phyloP scores from a whole-genome alignment of 2,888 invertebrate genomes.

The Nemotelus pantherinus region DNA sequence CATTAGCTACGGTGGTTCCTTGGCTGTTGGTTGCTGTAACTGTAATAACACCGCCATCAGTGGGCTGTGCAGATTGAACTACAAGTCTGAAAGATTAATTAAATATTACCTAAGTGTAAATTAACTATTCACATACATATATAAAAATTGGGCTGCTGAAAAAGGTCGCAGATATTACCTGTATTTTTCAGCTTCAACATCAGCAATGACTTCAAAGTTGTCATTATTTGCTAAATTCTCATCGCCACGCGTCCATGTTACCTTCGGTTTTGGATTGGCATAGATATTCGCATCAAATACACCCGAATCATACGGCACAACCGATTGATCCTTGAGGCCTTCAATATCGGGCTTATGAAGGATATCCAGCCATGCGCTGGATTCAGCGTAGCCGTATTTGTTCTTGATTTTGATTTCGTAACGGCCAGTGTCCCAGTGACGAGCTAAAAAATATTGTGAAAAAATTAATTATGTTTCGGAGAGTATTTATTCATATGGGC shows the following conservation, averaged over 20 bases:
- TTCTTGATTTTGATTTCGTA: slow-evolving; percentile 84
- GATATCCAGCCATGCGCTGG: slow-evolving; percentile 80
- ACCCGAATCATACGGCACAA: slow-evolving; percentile 80
- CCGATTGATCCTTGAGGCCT: slow-evolving; percentile 76
- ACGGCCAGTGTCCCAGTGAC: slow-evolving; percentile 81
- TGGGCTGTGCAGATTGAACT: slow-evolving; percentile 75
- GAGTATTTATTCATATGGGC: not conserved
- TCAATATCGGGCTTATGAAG: slow-evolving; percentile 82
- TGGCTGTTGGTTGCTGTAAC: slow-evolving; percentile 81
- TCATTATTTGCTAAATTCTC: slow-evolving; percentile 64
- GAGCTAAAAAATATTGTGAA: slow-evolving; percentile 65
- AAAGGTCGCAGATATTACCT: slow-evolving; percentile 55
- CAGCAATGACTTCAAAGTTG: slow-evolving; percentile 64
- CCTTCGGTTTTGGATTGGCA: slow-evolving; percentile 89
- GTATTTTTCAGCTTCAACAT: slow-evolving; percentile 63
- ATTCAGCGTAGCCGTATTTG: slow-evolving; percentile 79
- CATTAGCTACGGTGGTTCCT: slow-evolving; percentile 77
- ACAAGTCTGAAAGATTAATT: slow-evolving; percentile 67
- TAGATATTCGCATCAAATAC: slow-evolving; percentile 83
- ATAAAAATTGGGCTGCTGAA: not conserved
- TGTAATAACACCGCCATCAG: slow-evolving; percentile 82
- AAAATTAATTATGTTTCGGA: slow-evolving; percentile 13
- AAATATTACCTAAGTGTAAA: not conserved
- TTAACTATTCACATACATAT: not conserved
- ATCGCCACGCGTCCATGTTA: slow-evolving; percentile 75